phyloP scores from a whole-genome alignment of 2,797 vertebrate species.

The Chrysolophus pictus region DNA sequence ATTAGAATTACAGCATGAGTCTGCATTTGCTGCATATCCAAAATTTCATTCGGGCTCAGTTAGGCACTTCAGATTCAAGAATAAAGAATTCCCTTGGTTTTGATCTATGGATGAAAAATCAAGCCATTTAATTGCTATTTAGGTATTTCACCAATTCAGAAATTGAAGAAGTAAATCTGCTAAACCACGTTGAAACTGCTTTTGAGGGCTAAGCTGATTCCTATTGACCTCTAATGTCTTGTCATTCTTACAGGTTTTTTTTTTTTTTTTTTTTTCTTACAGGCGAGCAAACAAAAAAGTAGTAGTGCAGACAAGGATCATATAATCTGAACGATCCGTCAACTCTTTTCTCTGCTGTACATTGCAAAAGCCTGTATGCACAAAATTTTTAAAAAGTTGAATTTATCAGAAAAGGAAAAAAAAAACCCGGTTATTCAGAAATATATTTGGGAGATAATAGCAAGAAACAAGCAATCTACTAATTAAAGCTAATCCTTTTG shows the following conservation, averaged over 20 bases:
- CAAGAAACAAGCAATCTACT: background rate
- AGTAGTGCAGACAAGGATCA: background rate
- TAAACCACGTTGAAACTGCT: background rate
- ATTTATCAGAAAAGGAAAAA: background rate
- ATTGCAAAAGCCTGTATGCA: background rate
- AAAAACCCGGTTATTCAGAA: background rate
- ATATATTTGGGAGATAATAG: background rate
- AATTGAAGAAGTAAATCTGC: background rate
- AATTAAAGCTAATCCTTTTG: background rate
- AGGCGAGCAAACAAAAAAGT: background rate
- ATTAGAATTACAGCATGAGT: background rate
- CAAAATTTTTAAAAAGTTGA: background rate
- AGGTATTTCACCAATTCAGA: background rate
- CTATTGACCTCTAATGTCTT: background rate
- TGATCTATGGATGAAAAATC: background rate
- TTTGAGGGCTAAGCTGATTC: background rate
- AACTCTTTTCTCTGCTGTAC: background rate
- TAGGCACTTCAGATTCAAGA: background rate
- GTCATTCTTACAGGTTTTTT: background rate
- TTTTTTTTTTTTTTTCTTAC: background rate
- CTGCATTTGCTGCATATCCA: background rate
- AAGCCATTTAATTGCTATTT: background rate
- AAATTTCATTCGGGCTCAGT: background rate
- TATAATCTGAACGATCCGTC: background rate
- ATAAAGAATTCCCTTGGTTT: background rate